Evolutionary conservation across 2,113 vertebrate genomes (phyloP).

Genomic region (Tenrec ecaudatus): DNA sequence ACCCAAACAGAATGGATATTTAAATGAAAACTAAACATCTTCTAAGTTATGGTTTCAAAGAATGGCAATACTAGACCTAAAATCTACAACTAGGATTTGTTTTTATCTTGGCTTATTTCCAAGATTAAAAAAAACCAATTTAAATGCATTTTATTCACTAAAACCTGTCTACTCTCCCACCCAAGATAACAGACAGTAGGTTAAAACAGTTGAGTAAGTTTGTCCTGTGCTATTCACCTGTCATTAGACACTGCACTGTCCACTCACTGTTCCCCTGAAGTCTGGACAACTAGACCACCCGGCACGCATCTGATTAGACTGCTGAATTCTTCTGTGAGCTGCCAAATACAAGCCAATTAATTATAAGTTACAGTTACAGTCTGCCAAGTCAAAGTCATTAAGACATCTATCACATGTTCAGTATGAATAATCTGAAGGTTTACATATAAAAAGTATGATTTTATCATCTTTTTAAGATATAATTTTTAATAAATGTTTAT

Average conservation of each 20-base stretch:
- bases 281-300: background rate
- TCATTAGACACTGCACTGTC: background rate
- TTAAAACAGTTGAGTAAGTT: slow-evolving; percentile 8
- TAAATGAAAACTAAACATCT: slow-evolving; percentile 27
- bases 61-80: slow-evolving; percentile 4
- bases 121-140: slow-evolving; percentile 8
- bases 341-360: slow-evolving; percentile 28
- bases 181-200: background rate
- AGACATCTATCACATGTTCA: background rate
- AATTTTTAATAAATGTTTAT: background rate
- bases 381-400: slow-evolving; percentile 46
- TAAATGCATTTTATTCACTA: background rate
- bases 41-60: slow-evolving; percentile 6
- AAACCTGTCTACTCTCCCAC: background rate
- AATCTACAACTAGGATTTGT: slow-evolving; percentile 28
- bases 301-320: background rate
- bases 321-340: slow-evolving; percentile 12
- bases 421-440: no score
- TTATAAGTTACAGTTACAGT: slow-evolving; percentile 44
- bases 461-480: background rate
- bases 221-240: slow-evolving; percentile 8
- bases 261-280: background rate
- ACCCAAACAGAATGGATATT: background rate
- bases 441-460: background rate
- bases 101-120: background rate